Evolutionary conservation across 2,888 invertebrate species (phyloP).

Genomic region (Atethmia centrago): DNA sequence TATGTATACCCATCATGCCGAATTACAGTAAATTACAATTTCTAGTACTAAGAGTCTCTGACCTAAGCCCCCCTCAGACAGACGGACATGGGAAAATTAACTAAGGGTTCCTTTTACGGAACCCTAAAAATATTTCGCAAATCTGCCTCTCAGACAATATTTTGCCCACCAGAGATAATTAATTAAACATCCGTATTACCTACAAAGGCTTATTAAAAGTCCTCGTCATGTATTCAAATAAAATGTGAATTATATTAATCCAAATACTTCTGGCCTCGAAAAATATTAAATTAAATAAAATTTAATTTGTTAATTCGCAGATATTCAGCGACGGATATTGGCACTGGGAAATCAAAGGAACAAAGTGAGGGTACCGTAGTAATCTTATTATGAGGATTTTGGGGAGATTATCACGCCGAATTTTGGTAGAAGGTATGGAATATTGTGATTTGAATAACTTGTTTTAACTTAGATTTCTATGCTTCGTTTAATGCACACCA

Average conservation of each 20-base stretch:
- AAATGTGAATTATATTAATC: constrained; percentile 29
- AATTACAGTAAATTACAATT: too few relatives aligned
- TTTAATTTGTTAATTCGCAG: constrained; percentile 41
- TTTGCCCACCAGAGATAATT: not conserved
- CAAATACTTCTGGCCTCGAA: constrained; percentile 19
- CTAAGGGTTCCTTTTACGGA: too few relatives aligned
- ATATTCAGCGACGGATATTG: constrained; percentile 59
- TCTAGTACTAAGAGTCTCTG: too few relatives aligned
- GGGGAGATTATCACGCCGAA: constrained; percentile 53
- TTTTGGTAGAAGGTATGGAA: constrained; percentile 5
- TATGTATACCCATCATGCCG: too few relatives aligned
- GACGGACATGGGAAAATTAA: too few relatives aligned
- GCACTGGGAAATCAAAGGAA: constrained; percentile 59
- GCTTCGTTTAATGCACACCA: too few relatives aligned
- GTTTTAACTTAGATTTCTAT: not conserved
- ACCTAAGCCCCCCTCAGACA: too few relatives aligned
- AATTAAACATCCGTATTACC: constrained; percentile 24
- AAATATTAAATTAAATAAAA: constrained; percentile 50
- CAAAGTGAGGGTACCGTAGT: constrained; percentile 52
- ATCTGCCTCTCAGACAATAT: not conserved
- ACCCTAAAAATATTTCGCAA: not conserved
- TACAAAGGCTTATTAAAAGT: constrained; percentile 15
- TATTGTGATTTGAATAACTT: constrained; percentile 22
- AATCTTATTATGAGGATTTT: constrained; percentile 62
- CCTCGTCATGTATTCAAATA: constrained; percentile 24